Evolutionary conservation across 2,113 vertebrate genomes (phyloP), one percentile per base, ranked within the genome.

Genomic region (Sinosuthora webbiana): DNA sequence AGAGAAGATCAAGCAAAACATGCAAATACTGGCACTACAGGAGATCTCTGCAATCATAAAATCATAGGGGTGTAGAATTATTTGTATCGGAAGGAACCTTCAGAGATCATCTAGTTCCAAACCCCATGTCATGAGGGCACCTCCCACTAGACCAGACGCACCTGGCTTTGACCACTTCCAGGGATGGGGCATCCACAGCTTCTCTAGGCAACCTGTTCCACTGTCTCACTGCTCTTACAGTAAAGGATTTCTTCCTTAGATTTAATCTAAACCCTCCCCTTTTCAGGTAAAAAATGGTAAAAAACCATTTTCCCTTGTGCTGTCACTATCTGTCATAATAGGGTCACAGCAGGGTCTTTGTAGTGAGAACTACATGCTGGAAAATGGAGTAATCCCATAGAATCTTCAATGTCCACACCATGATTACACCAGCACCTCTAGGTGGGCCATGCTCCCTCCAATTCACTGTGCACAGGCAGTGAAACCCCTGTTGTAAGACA

Each of bases 401-500:
- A 74, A 28, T 20, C 59, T 59, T 39, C 41, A 22, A 11, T 5
- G 31, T 53, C 47, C 21, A 18, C 47, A 24, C 19, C 1, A 0
- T 10, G 47, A 64, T 52, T 49, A 55, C n/a, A 11, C 13, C 0
- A 1, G 28, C 25, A 92, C 3, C 10, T 44, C 55, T 23, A 18
- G 13, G 28, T 59, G 9, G 20, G n/a, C 18, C 35, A 15, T 31
- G 19, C 4, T 86, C 41, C 57, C 69, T 10, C 0, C 39, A 60
- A 5, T 18, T 88, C 67, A 24, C n/a, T n/a, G 11, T 20, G 18
- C 52, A 67, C 52, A 52, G 55, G 16, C 39, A 52, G 19, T 16
- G 64, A 82, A 55, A 45, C 0, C 6, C 6, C 31, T 24, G 15
- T 3, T 1, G 1, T 10, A 20, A 45, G 27, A 30, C 11, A 57